A percentile compares a stretch with the other conserved stretches of the same genome.
Conservation (phyloP, 2,113 vertebrate species). For the Gorsachius goisagi region DNA sequence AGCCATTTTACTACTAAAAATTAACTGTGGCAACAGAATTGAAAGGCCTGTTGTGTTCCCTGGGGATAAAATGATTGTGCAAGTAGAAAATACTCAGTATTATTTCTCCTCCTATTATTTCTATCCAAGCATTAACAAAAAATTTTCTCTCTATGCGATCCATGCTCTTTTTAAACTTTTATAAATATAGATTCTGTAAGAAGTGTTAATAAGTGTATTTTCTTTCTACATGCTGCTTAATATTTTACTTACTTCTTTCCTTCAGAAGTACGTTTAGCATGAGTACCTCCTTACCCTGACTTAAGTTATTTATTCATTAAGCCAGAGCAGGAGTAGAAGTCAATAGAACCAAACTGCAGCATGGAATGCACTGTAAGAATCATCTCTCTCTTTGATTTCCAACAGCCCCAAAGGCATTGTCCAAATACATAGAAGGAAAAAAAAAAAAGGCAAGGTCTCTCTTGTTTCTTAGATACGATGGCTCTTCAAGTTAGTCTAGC, state of each 20-base stretch:
- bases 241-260: neutral
- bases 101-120: neutral
- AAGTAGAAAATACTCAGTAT: neutral
- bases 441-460: neutral
- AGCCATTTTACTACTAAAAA: slow-evolving; percentile 24
- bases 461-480: neutral
- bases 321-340: neutral
- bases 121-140: neutral
- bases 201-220: neutral
- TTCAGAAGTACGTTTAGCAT: neutral
- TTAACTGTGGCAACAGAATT: slow-evolving; percentile 17
- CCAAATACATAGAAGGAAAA: neutral
- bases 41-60: neutral
- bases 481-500: neutral
- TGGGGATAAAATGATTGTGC: neutral
- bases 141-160: neutral
- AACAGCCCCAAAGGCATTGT: neutral
- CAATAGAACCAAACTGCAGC: neutral
- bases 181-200: neutral
- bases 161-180: neutral
- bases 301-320: neutral
- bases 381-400: neutral
- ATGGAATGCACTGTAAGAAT: neutral
- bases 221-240: neutral
- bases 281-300: neutral